Conservation (phyloP, 2,113 vertebrate genomes). For the Speoplatyrhinus poulsoni region DNA sequence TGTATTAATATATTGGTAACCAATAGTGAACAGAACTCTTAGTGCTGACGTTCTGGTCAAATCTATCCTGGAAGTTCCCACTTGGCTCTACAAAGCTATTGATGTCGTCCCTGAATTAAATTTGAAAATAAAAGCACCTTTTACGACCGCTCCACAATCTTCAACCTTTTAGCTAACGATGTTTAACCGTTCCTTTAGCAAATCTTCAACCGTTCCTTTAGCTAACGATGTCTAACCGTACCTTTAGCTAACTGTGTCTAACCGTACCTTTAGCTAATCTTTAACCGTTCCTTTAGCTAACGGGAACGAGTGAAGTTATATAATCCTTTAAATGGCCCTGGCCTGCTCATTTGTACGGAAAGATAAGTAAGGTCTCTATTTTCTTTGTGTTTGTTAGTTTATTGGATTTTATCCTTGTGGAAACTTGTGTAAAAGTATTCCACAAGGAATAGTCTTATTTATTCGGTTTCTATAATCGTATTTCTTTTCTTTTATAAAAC, state of each 20-base stretch:
- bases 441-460: conserved; percentile 76
- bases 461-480: conserved; percentile 46
- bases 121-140: conserved; percentile 69
- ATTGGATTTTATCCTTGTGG: conserved; percentile 63
- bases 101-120: conserved; percentile 56
- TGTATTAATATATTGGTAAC: conserved; percentile 81
- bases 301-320: not conserved
- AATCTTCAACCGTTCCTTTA: no score
- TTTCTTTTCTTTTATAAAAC: conserved; percentile 53
- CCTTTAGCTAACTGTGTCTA: conserved; percentile 9
- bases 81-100: conserved; percentile 51
- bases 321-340: conserved; percentile 48
- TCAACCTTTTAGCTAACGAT: conserved; percentile 33
- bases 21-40: conserved; percentile 81
- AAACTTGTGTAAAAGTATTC: conserved; percentile 70
- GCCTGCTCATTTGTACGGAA: conserved; percentile 2
- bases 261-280: conserved; percentile 22
- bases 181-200: no score
- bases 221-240: no score
- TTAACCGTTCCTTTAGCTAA: conserved; percentile 28
- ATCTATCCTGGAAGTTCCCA: conserved; percentile 62
- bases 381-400: conserved; percentile 24
- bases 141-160: conserved; percentile 33
- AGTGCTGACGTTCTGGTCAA: conserved; percentile 75
- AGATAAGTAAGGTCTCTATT: no score